Conservation (phyloP, 1,140 invertebrate genomes). For the Kradibia gibbosae region DNA sequence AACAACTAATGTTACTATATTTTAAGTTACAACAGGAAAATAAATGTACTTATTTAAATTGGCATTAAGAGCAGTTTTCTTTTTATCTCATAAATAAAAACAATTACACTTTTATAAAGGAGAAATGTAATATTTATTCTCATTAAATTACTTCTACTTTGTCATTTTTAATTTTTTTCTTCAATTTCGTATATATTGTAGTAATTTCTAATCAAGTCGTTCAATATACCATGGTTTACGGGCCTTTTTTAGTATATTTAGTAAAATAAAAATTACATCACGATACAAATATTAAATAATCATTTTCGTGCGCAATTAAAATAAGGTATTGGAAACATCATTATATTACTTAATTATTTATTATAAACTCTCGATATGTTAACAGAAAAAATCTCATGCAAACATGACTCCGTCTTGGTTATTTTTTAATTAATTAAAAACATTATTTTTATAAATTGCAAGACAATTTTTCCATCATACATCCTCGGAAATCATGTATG, state of each 20-base stretch:
- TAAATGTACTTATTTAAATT: neutral
- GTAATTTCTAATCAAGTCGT: too few species aligned
- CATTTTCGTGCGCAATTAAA: neutral
- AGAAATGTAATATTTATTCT: too few species aligned
- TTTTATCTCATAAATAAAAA: too few species aligned
- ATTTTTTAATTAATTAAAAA: conserved; percentile 23
- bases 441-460: conserved; percentile 39
- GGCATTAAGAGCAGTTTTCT: too few species aligned
- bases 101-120: too few species aligned
- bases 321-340: neutral
- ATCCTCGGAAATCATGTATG: neutral
- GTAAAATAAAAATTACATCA: too few species aligned
- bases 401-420: neutral
- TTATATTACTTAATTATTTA: conserved; percentile 40
- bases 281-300: neutral
- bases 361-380: conserved; percentile 19
- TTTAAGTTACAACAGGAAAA: neutral
- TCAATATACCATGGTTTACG: neutral
- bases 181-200: too few species aligned
- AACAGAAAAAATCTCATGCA: conserved; percentile 22
- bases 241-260: too few species aligned
- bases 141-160: too few species aligned
- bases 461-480: conserved; percentile 4
- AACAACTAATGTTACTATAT: neutral
- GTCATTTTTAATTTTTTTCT: too few species aligned